A percentile compares a stretch with the other conserved stretches of the same genome.
Conservation (phyloP, 2,113 vertebrate genomes). For the Festucalex cinctus region DNA sequence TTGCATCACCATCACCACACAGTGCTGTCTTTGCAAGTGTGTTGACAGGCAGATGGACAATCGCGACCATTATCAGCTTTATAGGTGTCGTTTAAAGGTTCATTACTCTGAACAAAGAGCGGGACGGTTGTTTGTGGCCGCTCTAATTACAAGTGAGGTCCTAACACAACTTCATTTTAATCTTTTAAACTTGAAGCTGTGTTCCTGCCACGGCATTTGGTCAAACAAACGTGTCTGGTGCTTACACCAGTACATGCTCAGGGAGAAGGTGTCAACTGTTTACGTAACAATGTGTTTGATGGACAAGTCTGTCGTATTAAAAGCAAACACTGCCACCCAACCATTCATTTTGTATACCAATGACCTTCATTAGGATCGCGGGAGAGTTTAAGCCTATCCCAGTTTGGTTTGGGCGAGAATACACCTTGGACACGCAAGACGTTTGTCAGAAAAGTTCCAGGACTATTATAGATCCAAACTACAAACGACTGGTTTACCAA, state of each 20-base stretch:
- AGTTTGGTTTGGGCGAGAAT: too few species aligned
- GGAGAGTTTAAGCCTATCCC: too few species aligned
- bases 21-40: slow-evolving; percentile 4
- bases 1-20: slow-evolving; percentile 25
- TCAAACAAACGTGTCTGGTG: neutral
- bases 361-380: too few species aligned
- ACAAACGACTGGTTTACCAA: too few species aligned
- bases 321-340: slow-evolving; percentile 28
- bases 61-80: slow-evolving; percentile 14
- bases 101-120: neutral
- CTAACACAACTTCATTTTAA: neutral
- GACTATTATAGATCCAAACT: too few species aligned
- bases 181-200: neutral
- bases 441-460: too few species aligned
- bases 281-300: slow-evolving; percentile 37
- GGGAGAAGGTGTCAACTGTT: slow-evolving; percentile 37
- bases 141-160: neutral
- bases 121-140: neutral
- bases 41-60: slow-evolving; percentile 20
- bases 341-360: slow-evolving; percentile 8
- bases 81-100: slow-evolving; percentile 9
- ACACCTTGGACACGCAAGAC: too few species aligned
- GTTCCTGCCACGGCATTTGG: neutral
- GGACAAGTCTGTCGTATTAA: slow-evolving; percentile 33
- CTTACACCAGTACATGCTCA: slow-evolving; percentile 43